phyloP scores from a whole-genome alignment of 2,888 invertebrate species.

The Elegia similella region DNA sequence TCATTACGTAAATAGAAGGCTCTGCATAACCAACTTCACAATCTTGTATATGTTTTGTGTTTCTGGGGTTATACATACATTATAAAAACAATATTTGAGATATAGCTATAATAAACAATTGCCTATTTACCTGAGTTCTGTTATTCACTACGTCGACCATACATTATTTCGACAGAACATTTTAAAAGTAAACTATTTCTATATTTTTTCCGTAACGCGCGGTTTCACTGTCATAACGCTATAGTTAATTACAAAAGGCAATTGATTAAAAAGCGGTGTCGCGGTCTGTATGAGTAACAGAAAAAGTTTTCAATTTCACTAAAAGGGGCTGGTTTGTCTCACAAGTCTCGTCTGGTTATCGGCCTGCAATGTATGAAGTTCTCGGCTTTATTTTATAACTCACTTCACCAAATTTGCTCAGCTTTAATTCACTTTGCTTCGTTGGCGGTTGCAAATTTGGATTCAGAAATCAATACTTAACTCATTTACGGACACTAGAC shows the following conservation, averaged over 20 bases:
- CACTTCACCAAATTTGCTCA: slow-evolving; percentile 77
- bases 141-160: too few species aligned
- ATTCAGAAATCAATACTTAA: background rate
- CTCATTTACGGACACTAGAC: too few species aligned
- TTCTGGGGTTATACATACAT: too few species aligned
- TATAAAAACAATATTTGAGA: too few species aligned
- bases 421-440: slow-evolving; percentile 70
- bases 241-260: slow-evolving; percentile 81
- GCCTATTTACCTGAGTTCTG: too few species aligned
- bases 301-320: slow-evolving; percentile 83
- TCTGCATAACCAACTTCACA: too few species aligned
- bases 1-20: background rate
- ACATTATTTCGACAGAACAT: too few species aligned
- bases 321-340: slow-evolving; percentile 83
- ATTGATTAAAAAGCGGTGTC: slow-evolving; percentile 79
- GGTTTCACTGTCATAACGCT: slow-evolving; percentile 73
- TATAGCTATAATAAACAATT: too few species aligned
- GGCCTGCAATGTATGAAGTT: slow-evolving; percentile 82
- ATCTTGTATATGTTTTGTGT: too few species aligned
- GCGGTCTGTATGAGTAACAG: slow-evolving; percentile 78
- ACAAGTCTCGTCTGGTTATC: slow-evolving; percentile 82
- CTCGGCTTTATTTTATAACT: slow-evolving; percentile 79
- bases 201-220: slow-evolving; percentile 24
- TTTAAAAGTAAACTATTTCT: too few species aligned
- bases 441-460: slow-evolving; percentile 55